Base-by-base conservation (phyloP, 2,113 vertebrate species). In the Cynocephalus volans region DNA sequence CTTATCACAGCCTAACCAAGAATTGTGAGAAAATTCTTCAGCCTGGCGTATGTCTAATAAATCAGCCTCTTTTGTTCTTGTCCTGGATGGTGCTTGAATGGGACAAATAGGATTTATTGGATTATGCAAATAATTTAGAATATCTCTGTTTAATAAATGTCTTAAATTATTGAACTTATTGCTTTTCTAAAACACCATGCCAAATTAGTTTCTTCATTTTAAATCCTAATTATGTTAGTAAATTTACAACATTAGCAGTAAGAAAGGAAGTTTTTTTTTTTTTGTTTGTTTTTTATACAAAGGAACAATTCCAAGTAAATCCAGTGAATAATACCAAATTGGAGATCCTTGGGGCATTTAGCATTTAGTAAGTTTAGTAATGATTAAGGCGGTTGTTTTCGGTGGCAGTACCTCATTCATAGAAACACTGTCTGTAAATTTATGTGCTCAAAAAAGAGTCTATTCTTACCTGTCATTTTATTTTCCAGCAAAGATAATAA, bases 1-100 rank as follows among this genome's bases (percentile, higher is more conserved):
- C 95, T 94, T 97, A 95, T 97, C 96, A 93, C 93, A 96, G 97
- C 92, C 96, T 95, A 58, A 72, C 70, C 48, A 89, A 88, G 92
- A 91, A 92, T 97, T 90, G 76, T 93, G 93, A 96, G 92, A 92
- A 88, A 94, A 94, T 92, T 90, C 75, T 92, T 84, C 92, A 95
- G 76, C 80, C 76, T 54, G 76, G 67, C 67, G 2, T 97, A 88
- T 84, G 83, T 91, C 79, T 93, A 93, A 88, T 96, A 89, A 96
- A 73, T 89, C 65, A 92, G 76, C 12, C 31, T 95, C 93, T 95
- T 97, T 97, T 97, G 97, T 97, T 96, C 92, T 72, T 48, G 6
- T 54, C 3, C 31, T 17, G 26, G 17, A 3, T 48, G 19, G 64
- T 28, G 9, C 65, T 33, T 75, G 58, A 89, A 75, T 95, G 79